These are phyloP conservation scores for Diabrotica balteata DNA, from an alignment of 2,888 invertebrate species.

Conservation along the genomic window DNA sequence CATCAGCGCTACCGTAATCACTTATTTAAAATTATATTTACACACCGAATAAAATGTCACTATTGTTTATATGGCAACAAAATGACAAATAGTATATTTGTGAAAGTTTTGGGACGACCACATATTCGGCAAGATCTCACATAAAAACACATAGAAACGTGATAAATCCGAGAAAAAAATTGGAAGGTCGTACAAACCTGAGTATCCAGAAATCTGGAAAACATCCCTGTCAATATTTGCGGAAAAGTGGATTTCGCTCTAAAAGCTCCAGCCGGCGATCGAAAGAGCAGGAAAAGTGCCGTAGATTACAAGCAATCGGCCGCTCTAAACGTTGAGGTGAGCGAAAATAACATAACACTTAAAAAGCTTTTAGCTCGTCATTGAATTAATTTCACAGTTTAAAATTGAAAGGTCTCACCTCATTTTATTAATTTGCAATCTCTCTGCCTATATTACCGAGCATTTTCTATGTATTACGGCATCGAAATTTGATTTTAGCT, in stretches of 20 bases:
- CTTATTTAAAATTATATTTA: too few species aligned
- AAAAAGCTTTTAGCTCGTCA: conserved; percentile 48
- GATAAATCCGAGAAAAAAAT: conserved; percentile 9
- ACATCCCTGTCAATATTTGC: conserved; percentile 55
- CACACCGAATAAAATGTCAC: too few species aligned
- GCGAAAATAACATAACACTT: conserved; percentile 48
- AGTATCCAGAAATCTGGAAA: conserved; percentile 33
- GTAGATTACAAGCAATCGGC: conserved; percentile 47
- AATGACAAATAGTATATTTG: too few species aligned
- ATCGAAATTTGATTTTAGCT: conserved; percentile 1
- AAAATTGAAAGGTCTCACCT: conserved; percentile 27
- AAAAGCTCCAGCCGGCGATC: conserved; percentile 45
- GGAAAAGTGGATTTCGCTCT: conserved; percentile 52
- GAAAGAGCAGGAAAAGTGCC: conserved; percentile 44
- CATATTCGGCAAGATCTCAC: not conserved
- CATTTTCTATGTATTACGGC: conserved; percentile 10
- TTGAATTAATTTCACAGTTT: conserved; percentile 42
- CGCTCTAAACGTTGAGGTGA: conserved; percentile 45
- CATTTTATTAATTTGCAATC: conserved; percentile 23
- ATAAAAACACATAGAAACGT: not conserved
- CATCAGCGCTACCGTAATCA: too few species aligned
- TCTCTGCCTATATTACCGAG: conserved; percentile 9
- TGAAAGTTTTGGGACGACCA: too few species aligned
- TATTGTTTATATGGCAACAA: too few species aligned
- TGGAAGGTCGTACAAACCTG: conserved; percentile 8